A percentile compares a stretch with the other conserved stretches of the same genome.
These are phyloP conservation scores for Philopedon plagiatum DNA, from an alignment of 2,888 invertebrate species.

Conservation along the genomic window DNA sequence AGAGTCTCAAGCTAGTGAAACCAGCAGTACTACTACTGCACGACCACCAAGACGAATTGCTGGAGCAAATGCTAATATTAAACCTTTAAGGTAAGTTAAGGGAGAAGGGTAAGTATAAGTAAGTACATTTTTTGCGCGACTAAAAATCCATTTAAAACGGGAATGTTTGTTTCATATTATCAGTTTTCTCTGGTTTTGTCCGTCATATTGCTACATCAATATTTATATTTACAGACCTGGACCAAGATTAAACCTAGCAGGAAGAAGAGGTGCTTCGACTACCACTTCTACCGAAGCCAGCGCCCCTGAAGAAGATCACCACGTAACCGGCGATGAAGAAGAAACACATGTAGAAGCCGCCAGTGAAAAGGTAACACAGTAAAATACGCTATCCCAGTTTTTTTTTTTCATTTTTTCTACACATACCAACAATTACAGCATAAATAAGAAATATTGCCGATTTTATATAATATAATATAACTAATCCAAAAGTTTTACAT, in stretches of 20 bases:
- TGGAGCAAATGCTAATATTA: conserved; percentile 68
- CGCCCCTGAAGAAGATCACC: conserved; percentile 64
- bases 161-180: background rate
- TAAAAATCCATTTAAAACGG: background rate
- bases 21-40: conserved; percentile 60
- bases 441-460: no score
- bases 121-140: background rate
- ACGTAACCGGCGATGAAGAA: conserved; percentile 64
- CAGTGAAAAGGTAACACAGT: conserved; percentile 60
- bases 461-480: no score
- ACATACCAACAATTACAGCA: no score
- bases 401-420: no score
- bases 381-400: no score
- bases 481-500: no score
- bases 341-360: conserved; percentile 57
- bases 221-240: conserved; percentile 71
- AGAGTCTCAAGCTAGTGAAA: conserved; percentile 48
- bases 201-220: no score
- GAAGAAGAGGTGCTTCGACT: conserved; percentile 69
- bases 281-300: conserved; percentile 69
- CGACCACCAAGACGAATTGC: conserved; percentile 65
- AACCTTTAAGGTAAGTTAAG: conserved; percentile 43
- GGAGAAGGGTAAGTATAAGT: no score
- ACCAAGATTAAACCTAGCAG: conserved; percentile 74
- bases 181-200: background rate